Evolutionary conservation across 2,113 vertebrate genomes (phyloP).

Genomic region (Eudorcas thomsonii): DNA sequence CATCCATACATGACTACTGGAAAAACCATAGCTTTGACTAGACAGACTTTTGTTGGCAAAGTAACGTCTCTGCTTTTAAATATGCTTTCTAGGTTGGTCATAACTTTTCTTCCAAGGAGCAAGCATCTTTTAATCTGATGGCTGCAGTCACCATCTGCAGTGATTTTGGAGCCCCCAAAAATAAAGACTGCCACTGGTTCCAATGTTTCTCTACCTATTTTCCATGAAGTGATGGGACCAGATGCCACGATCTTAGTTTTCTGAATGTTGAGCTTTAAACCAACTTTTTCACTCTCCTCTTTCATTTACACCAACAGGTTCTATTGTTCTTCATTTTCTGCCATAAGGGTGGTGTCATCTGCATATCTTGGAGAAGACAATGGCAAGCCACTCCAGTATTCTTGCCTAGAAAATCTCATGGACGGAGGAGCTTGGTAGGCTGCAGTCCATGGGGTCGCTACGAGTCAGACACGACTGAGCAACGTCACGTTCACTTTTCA

Average conservation of each 20-base stretch:
- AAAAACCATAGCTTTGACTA: neutral
- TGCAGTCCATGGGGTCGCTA: no score
- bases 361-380: neutral
- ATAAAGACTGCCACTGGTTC: neutral
- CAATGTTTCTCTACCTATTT: neutral
- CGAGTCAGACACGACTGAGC: rapidly evolving
- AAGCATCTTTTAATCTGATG: neutral
- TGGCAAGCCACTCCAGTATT: no score
- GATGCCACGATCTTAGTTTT: neutral
- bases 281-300: neutral
- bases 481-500: no score
- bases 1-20: neutral
- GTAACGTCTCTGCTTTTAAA: neutral
- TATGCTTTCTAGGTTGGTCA: neutral
- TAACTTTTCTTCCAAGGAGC: neutral
- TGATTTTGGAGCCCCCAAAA: rapidly evolving
- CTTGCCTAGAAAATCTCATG: no score
- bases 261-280: neutral
- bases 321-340: neutral
- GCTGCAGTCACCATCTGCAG: neutral
- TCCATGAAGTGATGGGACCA: neutral
- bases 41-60: neutral
- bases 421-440: no score
- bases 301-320: neutral
- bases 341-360: neutral